phyloP scores from a whole-genome alignment of 2,113 vertebrate species.

The Sturnus vulgaris region DNA sequence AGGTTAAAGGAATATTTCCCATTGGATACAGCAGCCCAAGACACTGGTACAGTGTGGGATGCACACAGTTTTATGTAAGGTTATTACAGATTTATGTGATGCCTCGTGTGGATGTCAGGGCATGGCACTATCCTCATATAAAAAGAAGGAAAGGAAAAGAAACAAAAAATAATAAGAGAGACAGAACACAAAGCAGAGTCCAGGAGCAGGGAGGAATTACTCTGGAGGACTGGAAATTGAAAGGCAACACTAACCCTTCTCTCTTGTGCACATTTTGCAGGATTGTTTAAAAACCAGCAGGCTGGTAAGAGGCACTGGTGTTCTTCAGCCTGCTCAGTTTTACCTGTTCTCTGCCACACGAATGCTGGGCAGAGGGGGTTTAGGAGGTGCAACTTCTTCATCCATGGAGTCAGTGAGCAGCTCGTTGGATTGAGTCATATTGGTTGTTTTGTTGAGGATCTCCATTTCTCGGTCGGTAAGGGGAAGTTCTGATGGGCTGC shows the following conservation, averaged over 20 bases:
- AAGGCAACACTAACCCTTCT: background rate
- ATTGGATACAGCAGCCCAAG: background rate
- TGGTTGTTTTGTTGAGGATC: constrained; percentile 81
- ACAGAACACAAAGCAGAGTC: background rate
- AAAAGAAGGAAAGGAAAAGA: background rate
- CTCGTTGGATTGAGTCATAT: constrained; percentile 72
- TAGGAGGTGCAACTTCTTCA: constrained; percentile 89
- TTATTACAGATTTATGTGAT: background rate
- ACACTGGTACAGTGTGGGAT: background rate
- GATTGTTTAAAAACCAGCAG: background rate
- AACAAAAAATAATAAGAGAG: background rate
- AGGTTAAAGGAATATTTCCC: background rate
- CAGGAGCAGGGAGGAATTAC: background rate
- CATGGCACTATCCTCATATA: background rate
- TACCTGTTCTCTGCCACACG: constrained; percentile 93
- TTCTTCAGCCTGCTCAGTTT: background rate
- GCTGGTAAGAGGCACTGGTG: background rate
- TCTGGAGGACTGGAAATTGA: background rate
- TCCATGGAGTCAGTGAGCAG: constrained; percentile 77
- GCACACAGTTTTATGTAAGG: background rate
- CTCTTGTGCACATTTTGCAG: background rate
- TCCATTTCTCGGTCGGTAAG: constrained; percentile 87
- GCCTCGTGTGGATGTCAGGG: background rate
- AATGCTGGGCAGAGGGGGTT: constrained; percentile 92
- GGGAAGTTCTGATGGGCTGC: constrained; percentile 81